Percentiles rank a stretch among this genome's conserved stretches.
Conservation (phyloP, 2,797 vertebrate species). For the Sebastolobus alascanus region DNA sequence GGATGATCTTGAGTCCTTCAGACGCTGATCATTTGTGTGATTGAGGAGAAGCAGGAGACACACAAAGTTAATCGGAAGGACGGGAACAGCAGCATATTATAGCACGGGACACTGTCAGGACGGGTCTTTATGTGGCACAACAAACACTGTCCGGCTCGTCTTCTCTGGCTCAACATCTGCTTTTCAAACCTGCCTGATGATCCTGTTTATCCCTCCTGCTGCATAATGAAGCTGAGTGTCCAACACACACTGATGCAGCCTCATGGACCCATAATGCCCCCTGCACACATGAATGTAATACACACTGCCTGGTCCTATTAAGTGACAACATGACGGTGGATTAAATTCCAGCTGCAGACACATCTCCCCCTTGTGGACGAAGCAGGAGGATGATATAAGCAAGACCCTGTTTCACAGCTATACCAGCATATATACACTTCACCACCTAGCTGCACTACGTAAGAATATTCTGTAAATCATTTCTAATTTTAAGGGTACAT, state of each 20-base stretch:
- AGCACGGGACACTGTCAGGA: not conserved
- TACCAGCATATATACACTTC: not conserved
- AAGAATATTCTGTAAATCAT: no score
- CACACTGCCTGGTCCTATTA: not conserved
- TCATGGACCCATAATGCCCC: not conserved
- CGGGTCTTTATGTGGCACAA: not conserved
- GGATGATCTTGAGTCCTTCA: not conserved
- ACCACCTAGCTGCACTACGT: not conserved
- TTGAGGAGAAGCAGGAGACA: not conserved
- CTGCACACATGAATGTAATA: not conserved
- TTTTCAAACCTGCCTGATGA: not conserved
- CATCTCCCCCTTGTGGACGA: constrained; percentile 8
- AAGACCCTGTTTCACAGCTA: not conserved
- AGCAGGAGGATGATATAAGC: not conserved
- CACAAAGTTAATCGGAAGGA: not conserved
- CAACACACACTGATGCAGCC: not conserved
- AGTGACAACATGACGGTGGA: not conserved
- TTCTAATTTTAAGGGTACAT: not conserved
- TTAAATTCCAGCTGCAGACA: not conserved
- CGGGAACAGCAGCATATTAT: not conserved
- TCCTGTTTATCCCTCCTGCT: not conserved
- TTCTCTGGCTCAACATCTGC: not conserved
- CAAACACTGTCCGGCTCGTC: not conserved
- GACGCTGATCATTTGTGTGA: not conserved
- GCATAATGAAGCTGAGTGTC: not conserved